Conservation (phyloP, 2,888 invertebrate genomes). For the Cephus pygmeus region DNA sequence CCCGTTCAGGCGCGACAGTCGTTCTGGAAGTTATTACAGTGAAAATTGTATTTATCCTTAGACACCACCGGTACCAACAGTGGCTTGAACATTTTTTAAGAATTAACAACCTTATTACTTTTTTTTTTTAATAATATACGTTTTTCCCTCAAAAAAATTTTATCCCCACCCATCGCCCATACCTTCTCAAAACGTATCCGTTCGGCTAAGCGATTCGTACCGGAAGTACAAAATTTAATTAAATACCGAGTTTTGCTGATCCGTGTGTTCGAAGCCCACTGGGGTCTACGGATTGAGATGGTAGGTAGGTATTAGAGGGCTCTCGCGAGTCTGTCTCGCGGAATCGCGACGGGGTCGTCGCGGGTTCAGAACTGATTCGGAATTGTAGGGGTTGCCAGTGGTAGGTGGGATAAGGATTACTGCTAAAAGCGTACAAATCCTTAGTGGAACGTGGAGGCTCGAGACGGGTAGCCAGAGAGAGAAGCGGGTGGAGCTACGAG, state of each 20-base stretch:
- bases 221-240: conserved; percentile 49
- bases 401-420: conserved; percentile 49
- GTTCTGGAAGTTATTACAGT: neutral
- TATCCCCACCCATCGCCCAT: neutral
- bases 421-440: conserved; percentile 64
- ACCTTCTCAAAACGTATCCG: neutral
- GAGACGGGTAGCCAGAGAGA: conserved; percentile 12
- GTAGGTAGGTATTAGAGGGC: neutral
- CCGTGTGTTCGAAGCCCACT: conserved; percentile 38
- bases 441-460: conserved; percentile 30
- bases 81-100: neutral
- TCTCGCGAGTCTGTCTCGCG: conserved; percentile 11
- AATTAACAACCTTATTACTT: neutral
- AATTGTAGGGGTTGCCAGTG: conserved; percentile 26
- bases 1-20: neutral
- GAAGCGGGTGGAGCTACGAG: conserved; percentile 12
- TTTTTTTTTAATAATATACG: too few species aligned
- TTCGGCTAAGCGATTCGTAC: neutral
- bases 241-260: conserved; percentile 56
- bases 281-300: neutral
- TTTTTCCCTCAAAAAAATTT: neutral
- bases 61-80: neutral
- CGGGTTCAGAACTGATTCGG: conserved; percentile 43
- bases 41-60: neutral
- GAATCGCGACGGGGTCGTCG: conserved; percentile 11